phyloP scores from a whole-genome alignment of 2,113 vertebrate genomes.

The Tragelaphus buxtoni region DNA sequence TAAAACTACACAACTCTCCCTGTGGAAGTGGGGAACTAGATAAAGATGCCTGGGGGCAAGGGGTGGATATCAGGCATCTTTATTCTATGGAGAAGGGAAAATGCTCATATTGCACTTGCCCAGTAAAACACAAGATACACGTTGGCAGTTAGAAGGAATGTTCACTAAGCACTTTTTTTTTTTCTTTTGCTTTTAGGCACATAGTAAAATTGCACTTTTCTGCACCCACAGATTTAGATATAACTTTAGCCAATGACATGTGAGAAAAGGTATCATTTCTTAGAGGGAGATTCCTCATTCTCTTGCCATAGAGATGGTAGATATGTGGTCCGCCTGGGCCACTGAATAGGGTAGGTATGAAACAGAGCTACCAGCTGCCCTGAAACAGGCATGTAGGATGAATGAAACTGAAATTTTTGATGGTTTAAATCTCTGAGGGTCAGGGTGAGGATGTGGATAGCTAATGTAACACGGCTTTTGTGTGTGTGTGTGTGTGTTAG shows the following conservation, averaged over 20 bases:
- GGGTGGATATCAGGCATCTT: fast-evolving
- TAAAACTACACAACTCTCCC: neutral
- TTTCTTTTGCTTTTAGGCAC: neutral
- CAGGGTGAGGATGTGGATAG: neutral
- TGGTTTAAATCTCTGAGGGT: neutral
- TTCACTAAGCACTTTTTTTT: neutral
- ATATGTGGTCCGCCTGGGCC: neutral
- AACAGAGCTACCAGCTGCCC: neutral
- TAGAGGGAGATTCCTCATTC: neutral
- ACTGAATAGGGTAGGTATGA: neutral
- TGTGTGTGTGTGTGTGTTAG: neutral
- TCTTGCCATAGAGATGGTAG: neutral
- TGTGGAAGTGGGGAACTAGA: fast-evolving
- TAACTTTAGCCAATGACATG: neutral
- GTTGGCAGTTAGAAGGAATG: neutral
- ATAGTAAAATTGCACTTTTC: neutral
- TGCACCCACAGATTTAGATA: neutral
- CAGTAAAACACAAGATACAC: neutral
- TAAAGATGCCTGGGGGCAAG: neutral
- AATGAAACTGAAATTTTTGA: neutral
- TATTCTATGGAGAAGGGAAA: neutral
- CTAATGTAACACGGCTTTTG: neutral
- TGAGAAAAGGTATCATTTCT: neutral
- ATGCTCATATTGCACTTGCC: neutral
- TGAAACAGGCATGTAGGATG: neutral